A percentile compares a stretch with the other conserved stretches of the same genome.
These are phyloP conservation scores for Corticium candelabrum DNA, from an alignment of 37 sponge, comb jelly and placozoan genomes.

Conservation along the genomic window DNA sequence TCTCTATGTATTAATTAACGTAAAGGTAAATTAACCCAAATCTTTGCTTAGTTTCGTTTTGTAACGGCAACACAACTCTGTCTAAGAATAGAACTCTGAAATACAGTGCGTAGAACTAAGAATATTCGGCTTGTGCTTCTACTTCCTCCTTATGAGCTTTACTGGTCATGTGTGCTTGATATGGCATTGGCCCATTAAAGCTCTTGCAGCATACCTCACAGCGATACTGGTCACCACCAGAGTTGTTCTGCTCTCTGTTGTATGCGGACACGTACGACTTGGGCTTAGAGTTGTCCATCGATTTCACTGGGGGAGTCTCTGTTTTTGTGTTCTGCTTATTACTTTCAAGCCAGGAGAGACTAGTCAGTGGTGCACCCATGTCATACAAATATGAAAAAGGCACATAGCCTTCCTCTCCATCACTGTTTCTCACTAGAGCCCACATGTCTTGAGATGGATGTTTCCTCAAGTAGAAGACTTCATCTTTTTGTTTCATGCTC, in stretches of 20 bases:
- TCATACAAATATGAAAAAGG: conserved; percentile 55
- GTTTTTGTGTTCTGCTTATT: conserved; percentile 32
- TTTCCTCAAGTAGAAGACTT: conserved; percentile 11
- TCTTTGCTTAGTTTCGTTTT: too few relatives aligned
- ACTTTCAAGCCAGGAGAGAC: too few relatives aligned
- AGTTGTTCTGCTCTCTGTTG: conserved; percentile 12
- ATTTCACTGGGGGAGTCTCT: conserved; percentile 28
- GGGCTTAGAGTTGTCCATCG: too few relatives aligned
- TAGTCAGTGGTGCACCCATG: too few relatives aligned
- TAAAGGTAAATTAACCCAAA: too few relatives aligned
- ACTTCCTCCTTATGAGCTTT: conserved; percentile 55
- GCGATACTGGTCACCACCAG: conserved; percentile 16
- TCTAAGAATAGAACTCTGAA: too few relatives aligned
- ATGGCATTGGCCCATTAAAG: conserved; percentile 64
- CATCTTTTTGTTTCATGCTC: not conserved
- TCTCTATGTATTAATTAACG: too few relatives aligned
- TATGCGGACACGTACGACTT: conserved; percentile 12
- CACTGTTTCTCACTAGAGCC: conserved; percentile 49
- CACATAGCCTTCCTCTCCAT: conserved; percentile 41
- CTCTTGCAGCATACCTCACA: conserved; percentile 56
- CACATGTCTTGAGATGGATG: conserved; percentile 52
- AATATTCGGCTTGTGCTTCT: too few relatives aligned
- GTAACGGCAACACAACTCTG: too few relatives aligned
- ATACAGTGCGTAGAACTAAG: too few relatives aligned
- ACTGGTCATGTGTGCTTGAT: conserved; percentile 48